A percentile compares a stretch with the other conserved stretches of the same genome.
Evolutionary conservation across 2,797 vertebrate species (phyloP).

Genomic region (Silurus lanzhouensis): DNA sequence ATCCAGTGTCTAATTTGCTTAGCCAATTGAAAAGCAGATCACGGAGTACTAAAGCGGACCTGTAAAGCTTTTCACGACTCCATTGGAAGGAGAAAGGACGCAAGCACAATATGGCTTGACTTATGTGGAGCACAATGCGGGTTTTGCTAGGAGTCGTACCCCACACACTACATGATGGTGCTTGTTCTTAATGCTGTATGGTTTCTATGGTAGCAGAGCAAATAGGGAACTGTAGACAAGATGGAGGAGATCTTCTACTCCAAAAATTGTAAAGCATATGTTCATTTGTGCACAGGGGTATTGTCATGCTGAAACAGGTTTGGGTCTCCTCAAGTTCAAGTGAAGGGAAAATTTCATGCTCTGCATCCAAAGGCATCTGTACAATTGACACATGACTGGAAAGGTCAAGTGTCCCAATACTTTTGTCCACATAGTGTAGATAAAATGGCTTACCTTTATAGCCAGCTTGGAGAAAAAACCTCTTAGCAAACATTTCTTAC

Average conservation of each 20-base stretch:
- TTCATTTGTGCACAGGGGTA: too few species aligned
- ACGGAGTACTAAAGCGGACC: background rate
- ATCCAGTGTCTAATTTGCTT: background rate
- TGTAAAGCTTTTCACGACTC: background rate
- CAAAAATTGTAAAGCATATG: too few species aligned
- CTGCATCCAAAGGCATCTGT: too few species aligned
- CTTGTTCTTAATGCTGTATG: background rate
- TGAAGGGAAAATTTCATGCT: too few species aligned
- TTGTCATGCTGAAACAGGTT: too few species aligned
- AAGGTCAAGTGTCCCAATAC: too few species aligned
- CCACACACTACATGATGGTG: background rate
- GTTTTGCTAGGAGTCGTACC: background rate
- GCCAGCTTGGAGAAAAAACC: background rate
- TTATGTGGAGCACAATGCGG: background rate
- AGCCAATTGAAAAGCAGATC: slow-evolving; percentile 1
- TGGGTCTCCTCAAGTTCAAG: too few species aligned
- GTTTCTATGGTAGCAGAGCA: background rate
- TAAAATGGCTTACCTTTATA: background rate
- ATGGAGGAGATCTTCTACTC: too few species aligned
- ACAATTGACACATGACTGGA: too few species aligned
- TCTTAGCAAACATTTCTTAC: background rate
- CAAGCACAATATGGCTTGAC: background rate
- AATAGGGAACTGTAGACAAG: too few species aligned
- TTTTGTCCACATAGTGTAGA: too few species aligned
- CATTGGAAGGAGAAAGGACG: background rate